Conservation (phyloP, 2,113 vertebrate genomes). For the Oncorhynchus masou region DNA sequence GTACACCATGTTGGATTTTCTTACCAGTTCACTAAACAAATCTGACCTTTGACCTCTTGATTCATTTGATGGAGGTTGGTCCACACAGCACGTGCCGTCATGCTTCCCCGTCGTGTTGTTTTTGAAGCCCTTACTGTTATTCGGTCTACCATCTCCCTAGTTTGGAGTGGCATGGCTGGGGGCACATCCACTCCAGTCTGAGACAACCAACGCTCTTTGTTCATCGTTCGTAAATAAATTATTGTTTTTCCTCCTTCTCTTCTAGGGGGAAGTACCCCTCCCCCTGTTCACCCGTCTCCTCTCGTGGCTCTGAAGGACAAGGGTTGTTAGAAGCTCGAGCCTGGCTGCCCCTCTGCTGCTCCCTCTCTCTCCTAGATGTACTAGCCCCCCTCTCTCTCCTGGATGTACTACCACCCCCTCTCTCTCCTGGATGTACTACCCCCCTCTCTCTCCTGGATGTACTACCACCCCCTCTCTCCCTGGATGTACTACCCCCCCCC, state of each 20-base stretch:
- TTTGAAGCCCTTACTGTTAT: conserved; percentile 14
- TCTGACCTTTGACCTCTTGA: too few relatives aligned
- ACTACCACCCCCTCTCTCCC: too few relatives aligned
- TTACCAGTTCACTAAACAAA: too few relatives aligned
- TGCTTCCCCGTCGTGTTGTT: not conserved
- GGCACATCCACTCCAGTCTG: conserved; percentile 29
- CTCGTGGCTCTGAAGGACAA: conserved; percentile 60
- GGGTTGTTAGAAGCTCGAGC: conserved; percentile 61
- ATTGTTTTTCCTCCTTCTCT: conserved; percentile 59
- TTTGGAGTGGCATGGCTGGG: not conserved
- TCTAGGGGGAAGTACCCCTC: conserved; percentile 51
- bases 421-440: too few relatives aligned
- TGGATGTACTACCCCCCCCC: too few relatives aligned
- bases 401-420: conserved; percentile 26
- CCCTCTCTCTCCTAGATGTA: too few relatives aligned
- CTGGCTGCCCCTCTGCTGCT: conserved; percentile 17
- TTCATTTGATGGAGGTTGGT: too few relatives aligned
- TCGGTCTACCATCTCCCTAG: conserved; percentile 13
- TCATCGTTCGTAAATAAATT: conserved; percentile 62
- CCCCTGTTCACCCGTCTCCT: conserved; percentile 24
- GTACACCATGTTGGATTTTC: too few relatives aligned
- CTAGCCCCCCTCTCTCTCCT: conserved; percentile 14
- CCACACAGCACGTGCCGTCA: too few relatives aligned
- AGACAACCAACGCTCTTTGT: conserved; percentile 45
- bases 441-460: too few relatives aligned